Percentiles rank a stretch among this genome's conserved stretches.
Conservation (phyloP, 2,113 vertebrate species). For the Symphodus melops region DNA sequence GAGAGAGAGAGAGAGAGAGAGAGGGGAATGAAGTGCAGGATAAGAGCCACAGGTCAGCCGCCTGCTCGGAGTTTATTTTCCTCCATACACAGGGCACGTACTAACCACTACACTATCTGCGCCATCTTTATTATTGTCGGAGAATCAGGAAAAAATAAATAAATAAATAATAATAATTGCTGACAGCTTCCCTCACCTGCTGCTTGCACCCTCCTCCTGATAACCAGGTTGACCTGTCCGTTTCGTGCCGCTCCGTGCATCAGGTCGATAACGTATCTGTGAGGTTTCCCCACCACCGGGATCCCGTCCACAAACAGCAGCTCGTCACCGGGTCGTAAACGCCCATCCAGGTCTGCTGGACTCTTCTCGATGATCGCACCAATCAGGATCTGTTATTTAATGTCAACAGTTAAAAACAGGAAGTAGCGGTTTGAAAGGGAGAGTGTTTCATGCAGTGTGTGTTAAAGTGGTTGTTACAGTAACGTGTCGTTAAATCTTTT, state of each 20-base stretch:
- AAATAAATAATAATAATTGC: no score
- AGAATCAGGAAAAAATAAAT: no score
- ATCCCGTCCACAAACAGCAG: conserved; percentile 95
- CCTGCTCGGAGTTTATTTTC: no score
- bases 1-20: no score
- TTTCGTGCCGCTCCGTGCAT: conserved; percentile 97
- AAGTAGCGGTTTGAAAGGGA: not conserved
- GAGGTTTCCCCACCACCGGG: conserved; percentile 94
- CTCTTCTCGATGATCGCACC: conserved; percentile 98
- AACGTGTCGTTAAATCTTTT: conserved; percentile 1
- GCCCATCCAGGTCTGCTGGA: conserved; percentile 94
- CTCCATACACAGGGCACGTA: no score
- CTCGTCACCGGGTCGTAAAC: conserved; percentile 95
- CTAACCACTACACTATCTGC: no score
- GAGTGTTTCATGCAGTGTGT: conserved; percentile 34
- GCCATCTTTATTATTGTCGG: no score
- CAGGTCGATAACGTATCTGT: conserved; percentile 97
- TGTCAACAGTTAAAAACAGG: conserved; percentile 4
- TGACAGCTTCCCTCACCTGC: conserved; percentile 80
- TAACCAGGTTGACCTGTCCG: conserved; percentile 94
- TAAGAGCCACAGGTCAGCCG: no score
- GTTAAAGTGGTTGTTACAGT: conserved; percentile 46
- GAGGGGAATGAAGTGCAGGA: no score
- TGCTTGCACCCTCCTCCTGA: conserved; percentile 90
- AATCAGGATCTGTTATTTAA: conserved; percentile 91